Percentiles rank a stretch among this genome's conserved stretches.
These are phyloP conservation scores for Rhagonycha fulva DNA, from an alignment of 2,888 invertebrate species.

Conservation along the genomic window DNA sequence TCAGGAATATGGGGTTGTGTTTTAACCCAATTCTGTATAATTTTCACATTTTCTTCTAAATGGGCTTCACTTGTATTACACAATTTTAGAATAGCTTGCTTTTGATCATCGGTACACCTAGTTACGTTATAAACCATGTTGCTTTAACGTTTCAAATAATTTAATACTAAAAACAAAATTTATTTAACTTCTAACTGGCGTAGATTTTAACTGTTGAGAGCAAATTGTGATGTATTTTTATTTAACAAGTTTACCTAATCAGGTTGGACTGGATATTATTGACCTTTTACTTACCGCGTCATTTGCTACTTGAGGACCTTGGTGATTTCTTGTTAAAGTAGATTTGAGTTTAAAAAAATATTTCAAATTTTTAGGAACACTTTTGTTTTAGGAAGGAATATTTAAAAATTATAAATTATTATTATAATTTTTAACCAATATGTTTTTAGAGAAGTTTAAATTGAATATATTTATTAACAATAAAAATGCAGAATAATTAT, in stretches of 20 bases:
- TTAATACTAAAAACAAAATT: neutral
- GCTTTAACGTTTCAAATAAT: neutral
- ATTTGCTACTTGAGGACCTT: neutral
- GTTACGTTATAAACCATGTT: neutral
- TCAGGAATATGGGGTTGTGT: slow-evolving; percentile 44
- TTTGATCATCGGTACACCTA: neutral
- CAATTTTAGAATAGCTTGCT: neutral
- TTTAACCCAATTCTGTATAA: slow-evolving; percentile 37
- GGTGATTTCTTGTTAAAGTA: neutral
- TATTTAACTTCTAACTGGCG: neutral
- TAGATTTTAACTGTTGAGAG: neutral
- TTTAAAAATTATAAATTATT: too few relatives aligned
- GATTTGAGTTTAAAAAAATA: too few relatives aligned
- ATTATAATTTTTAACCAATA: too few relatives aligned
- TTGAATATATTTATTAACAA: too few relatives aligned
- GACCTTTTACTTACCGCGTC: neutral
- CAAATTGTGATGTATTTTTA: neutral
- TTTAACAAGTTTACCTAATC: neutral
- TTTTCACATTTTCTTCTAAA: neutral
- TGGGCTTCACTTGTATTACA: neutral
- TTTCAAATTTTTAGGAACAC: too few relatives aligned
- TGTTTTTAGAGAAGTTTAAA: too few relatives aligned
- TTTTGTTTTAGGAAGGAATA: too few relatives aligned
- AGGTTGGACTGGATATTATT: neutral
- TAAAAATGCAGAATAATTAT: too few relatives aligned